Evolutionary conservation across 2,888 invertebrate species (phyloP).

Genomic region (Pteria penguin): DNA sequence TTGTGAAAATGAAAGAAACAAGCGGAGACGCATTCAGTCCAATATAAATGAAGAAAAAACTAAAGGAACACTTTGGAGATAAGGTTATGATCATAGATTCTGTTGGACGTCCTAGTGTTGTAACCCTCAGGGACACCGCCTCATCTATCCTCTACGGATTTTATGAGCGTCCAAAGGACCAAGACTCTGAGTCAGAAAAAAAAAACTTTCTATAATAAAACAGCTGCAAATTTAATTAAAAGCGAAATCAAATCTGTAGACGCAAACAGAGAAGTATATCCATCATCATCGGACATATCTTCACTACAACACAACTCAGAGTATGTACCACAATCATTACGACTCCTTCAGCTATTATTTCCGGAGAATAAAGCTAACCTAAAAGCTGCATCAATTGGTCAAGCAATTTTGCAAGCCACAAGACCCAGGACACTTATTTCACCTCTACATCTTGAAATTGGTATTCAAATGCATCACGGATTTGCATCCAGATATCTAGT

Average conservation of each 20-base stretch:
- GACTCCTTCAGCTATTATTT: conserved; percentile 20
- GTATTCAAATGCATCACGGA: conserved; percentile 50
- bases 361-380: conserved; percentile 22
- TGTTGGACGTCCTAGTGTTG: conserved; percentile 48
- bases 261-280: conserved; percentile 42
- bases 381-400: conserved; percentile 50
- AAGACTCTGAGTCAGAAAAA: conserved; percentile 40
- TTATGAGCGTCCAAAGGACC: conserved; percentile 25
- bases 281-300: conserved; percentile 29
- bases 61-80: conserved; percentile 51
- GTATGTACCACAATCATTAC: conserved; percentile 37
- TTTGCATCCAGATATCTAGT: conserved; percentile 54
- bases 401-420: conserved; percentile 51
- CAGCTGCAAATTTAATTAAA: conserved; percentile 59
- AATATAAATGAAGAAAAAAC: conserved; percentile 47
- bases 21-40: conserved; percentile 29
- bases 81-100: conserved; percentile 47
- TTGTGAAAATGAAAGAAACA: conserved; percentile 33
- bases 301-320: conserved; percentile 24
- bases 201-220: no score
- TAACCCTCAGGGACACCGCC: conserved; percentile 50
- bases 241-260: conserved; percentile 50
- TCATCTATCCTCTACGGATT: conserved; percentile 42
- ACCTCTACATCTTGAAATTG: conserved; percentile 53
- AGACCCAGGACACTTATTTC: conserved; percentile 41